phyloP scores from a whole-genome alignment of 2,797 vertebrate species.

The Enteromius unitaeniatus region DNA sequence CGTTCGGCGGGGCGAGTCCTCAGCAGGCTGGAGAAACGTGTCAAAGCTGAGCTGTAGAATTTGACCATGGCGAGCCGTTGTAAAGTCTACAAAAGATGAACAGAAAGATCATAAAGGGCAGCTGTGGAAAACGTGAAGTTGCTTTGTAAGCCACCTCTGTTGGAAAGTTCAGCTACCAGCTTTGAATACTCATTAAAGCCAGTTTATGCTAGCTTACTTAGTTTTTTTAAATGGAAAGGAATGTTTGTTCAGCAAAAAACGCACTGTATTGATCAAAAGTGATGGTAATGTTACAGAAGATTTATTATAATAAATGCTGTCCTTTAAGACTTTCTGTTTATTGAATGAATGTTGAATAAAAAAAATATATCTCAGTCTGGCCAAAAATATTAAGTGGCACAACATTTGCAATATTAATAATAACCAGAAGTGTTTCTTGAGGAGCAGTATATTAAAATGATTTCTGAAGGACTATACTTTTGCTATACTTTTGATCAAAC shows the following conservation, averaged over 20 bases:
- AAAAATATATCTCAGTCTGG: not conserved
- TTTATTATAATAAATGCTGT: not conserved
- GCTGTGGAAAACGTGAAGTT: slow-evolving; percentile 16
- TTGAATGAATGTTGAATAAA: not conserved
- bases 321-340: not conserved
- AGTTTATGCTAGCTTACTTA: not conserved
- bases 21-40: slow-evolving; percentile 2
- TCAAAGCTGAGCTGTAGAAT: not conserved
- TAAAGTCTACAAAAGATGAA: slow-evolving; percentile 16
- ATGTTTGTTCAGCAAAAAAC: not conserved
- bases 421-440: not conserved
- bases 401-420: not conserved
- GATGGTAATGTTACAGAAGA: not conserved
- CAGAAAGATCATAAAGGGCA: not conserved
- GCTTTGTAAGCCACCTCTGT: not conserved
- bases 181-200: not conserved
- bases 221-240: not conserved
- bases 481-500: not conserved
- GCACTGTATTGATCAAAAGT: not conserved
- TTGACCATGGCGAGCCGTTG: not conserved
- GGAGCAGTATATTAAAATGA: not conserved
- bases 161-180: not conserved
- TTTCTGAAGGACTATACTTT: not conserved
- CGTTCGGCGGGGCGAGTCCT: not conserved
- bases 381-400: not conserved